These are phyloP conservation scores for Mythimna pallens DNA, from an alignment of 2,888 invertebrate genomes.

Conservation along the genomic window DNA sequence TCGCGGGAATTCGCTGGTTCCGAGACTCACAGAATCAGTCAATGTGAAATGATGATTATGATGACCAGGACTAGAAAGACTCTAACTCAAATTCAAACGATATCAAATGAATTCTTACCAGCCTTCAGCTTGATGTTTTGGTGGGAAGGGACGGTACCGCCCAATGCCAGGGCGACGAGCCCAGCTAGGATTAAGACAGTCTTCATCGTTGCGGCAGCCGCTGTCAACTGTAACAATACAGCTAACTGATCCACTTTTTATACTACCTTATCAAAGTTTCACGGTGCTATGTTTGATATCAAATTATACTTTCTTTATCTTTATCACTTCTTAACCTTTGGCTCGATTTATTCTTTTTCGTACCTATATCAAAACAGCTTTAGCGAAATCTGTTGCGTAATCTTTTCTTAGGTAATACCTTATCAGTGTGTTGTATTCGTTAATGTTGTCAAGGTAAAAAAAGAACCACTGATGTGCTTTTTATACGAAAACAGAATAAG, in stretches of 20 bases:
- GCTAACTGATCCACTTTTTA: slow-evolving; percentile 35
- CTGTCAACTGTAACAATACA: slow-evolving; percentile 68
- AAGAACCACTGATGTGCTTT: background rate
- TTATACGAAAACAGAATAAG: too few relatives aligned
- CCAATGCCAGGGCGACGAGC: slow-evolving; percentile 74
- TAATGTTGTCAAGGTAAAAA: background rate
- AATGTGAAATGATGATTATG: background rate
- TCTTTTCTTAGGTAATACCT: slow-evolving; percentile 8
- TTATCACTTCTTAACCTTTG: slow-evolving; percentile 36
- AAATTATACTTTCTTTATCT: slow-evolving; percentile 33
- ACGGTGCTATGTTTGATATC: slow-evolving; percentile 2
- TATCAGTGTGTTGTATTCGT: background rate
- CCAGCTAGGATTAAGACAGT: slow-evolving; percentile 77
- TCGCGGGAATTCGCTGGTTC: too few relatives aligned
- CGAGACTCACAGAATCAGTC: background rate
- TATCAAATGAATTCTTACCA: slow-evolving; percentile 35
- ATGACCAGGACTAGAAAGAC: background rate
- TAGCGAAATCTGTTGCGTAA: slow-evolving; percentile 26
- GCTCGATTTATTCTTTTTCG: slow-evolving; percentile 22
- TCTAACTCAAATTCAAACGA: background rate
- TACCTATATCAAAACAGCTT: slow-evolving; percentile 14
- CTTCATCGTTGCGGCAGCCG: slow-evolving; percentile 74
- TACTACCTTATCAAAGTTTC: slow-evolving; percentile 30
- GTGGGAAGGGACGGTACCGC: slow-evolving; percentile 62
- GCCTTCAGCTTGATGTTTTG: slow-evolving; percentile 61